These are phyloP conservation scores for Acanthornis magna DNA, from an alignment of 2,797 vertebrate genomes.

Conservation along the genomic window DNA sequence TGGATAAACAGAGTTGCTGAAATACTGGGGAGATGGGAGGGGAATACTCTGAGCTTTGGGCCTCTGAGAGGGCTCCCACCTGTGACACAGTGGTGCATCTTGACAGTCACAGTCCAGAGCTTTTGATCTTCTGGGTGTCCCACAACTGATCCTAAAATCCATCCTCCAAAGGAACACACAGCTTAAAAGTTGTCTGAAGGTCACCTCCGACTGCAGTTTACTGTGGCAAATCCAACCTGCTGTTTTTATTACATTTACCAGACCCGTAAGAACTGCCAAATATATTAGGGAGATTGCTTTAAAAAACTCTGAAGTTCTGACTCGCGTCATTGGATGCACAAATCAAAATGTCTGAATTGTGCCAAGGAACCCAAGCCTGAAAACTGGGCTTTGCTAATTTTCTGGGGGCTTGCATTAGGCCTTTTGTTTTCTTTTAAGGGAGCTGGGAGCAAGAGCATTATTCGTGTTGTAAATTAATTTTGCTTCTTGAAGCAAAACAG, in stretches of 20 bases:
- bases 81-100: not conserved
- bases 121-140: not conserved
- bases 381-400: not conserved
- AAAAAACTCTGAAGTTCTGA: not conserved
- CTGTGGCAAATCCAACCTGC: not conserved
- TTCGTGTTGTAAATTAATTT: not conserved
- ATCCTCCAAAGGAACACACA: not conserved
- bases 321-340: accelerated
- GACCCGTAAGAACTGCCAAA: not conserved
- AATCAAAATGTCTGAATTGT: not conserved
- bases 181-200: not conserved
- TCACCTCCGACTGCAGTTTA: not conserved
- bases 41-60: not conserved
- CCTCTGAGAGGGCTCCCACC: not conserved
- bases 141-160: not conserved
- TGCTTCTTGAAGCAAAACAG: not conserved
- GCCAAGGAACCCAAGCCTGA: not conserved
- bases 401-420: not conserved
- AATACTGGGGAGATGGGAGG: not conserved
- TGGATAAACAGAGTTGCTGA: not conserved
- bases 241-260: not conserved
- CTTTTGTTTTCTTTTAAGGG: not conserved
- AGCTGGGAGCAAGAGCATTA: not conserved
- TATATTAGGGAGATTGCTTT: not conserved
- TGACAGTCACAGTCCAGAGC: not conserved